Conservation (phyloP, 2,888 invertebrate genomes). For the Erynnis tages region DNA sequence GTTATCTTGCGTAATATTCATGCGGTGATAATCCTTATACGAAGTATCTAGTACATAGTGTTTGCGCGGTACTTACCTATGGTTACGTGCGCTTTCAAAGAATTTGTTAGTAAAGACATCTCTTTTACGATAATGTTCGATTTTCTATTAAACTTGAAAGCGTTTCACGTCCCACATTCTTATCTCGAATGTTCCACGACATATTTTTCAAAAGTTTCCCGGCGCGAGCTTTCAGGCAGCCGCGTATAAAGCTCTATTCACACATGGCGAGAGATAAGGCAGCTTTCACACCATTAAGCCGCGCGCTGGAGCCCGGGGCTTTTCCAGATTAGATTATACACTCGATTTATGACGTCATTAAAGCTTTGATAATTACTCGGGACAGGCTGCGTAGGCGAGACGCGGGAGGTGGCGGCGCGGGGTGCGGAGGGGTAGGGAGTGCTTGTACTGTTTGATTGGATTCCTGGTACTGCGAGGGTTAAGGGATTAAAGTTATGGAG, state of each 20-base stretch:
- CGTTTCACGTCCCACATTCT: conserved; percentile 79
- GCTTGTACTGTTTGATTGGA: conserved; percentile 82
- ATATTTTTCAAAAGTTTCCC: conserved; percentile 82
- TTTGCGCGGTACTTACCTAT: conserved; percentile 36
- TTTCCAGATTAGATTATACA: conserved; percentile 83
- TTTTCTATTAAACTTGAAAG: conserved; percentile 82
- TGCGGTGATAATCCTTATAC: conserved; percentile 35
- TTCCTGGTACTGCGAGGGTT: conserved; percentile 79
- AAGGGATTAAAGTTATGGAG: conserved; percentile 82
- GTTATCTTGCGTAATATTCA: conserved; percentile 26
- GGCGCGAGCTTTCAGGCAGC: conserved; percentile 78
- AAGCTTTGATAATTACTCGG: conserved; percentile 83
- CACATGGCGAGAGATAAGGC: conserved; percentile 82
- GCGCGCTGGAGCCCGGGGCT: conserved; percentile 80
- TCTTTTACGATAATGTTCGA: conserved; percentile 81
- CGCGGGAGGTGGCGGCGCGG: conserved; percentile 47
- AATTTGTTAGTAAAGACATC: conserved; percentile 80
- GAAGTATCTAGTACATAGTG: conserved; percentile 31
- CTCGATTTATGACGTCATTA: conserved; percentile 83
- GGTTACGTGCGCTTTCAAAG: conserved; percentile 62
- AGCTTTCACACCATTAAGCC: conserved; percentile 82
- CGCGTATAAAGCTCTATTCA: conserved; percentile 81
- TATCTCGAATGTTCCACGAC: conserved; percentile 80
- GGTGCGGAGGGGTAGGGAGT: conserved; percentile 53
- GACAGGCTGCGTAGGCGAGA: conserved; percentile 80